These are phyloP conservation scores for Aphis craccivora DNA, from an alignment of 1,140 invertebrate species.

Conservation along the genomic window DNA sequence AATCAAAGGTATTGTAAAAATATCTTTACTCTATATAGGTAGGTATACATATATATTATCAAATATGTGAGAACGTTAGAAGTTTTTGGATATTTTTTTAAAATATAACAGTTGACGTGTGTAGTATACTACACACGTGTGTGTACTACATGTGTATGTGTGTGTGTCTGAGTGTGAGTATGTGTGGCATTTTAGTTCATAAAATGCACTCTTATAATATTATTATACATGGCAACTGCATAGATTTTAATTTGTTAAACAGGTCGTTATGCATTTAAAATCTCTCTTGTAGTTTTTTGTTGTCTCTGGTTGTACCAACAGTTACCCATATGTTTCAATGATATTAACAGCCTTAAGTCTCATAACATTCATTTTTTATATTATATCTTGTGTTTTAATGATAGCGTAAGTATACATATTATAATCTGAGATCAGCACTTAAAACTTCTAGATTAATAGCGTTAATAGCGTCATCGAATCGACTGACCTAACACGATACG, in stretches of 20 bases:
- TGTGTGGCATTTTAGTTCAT: neutral
- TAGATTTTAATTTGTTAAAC: neutral
- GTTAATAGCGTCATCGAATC: neutral
- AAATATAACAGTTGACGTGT: neutral
- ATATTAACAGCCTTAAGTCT: neutral
- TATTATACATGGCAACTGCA: neutral
- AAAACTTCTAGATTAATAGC: constrained; percentile 1
- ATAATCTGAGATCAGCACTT: constrained; percentile 31
- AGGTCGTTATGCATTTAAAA: neutral
- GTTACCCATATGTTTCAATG: neutral
- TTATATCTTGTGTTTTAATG: neutral
- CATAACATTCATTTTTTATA: neutral
- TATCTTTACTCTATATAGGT: neutral
- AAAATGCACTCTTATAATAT: neutral
- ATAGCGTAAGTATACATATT: neutral
- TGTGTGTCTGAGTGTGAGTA: too few species aligned
- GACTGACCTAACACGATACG: neutral
- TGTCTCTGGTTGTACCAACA: neutral
- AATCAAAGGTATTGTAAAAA: neutral
- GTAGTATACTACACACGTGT: too few species aligned
- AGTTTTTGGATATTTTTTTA: neutral
- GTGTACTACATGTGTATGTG: too few species aligned
- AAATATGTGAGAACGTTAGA: neutral
- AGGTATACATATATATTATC: neutral
- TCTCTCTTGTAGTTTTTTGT: neutral